Base-by-base conservation (phyloP, 2,888 invertebrate species). In the Stenchaetothrips biformis region DNA sequence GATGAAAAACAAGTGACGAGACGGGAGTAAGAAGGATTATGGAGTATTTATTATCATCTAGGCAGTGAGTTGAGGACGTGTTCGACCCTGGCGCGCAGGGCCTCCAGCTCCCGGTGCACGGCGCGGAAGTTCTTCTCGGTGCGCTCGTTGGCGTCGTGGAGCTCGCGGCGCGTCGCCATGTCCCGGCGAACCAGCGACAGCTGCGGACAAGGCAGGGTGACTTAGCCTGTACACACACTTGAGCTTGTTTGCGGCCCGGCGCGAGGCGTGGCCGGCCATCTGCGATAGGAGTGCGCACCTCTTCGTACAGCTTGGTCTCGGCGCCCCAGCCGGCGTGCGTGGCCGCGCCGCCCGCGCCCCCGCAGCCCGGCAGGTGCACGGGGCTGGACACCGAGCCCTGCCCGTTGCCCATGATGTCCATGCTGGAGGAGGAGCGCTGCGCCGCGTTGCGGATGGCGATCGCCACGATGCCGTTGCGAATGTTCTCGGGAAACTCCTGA, bases 361-460 rank as follows among this genome's bases (percentile, higher is more conserved):
- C 7, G 67, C 67, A 74, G 67, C 67, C 67, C 25, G 21, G 21
- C 37, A 37, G 4, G 67, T 74, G 67, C 21, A 74, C 21, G 59
- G 59, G 59, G 59, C 13, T 59, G 59, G 59, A 59, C 59, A 59
- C 18, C 67, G 9, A 37, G 21, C 8, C 21, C 25, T 21, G 67
- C 21, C 67, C 67, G 67, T 25, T n/a, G 67, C n/a, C 21, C 67
- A 74, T 21, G 21, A 74, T 11, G 67, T 74, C 67, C 67, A 74
- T 7, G 67, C 67, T 21, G 25, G 67, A 9, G 67, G 67, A 18
- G n/a, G 21, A 74, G 7, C 67, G n/a, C 67, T 74, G 67, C 21
- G 67, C 67, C 21, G 67, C 67, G 67, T 74, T 74, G 21, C 67
- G 67, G 67, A 74, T 74, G 21, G 67, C 67, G 67, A 74, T 74